phyloP scores from a whole-genome alignment of 2,797 vertebrate species.

The Loris lydekkerianus region DNA sequence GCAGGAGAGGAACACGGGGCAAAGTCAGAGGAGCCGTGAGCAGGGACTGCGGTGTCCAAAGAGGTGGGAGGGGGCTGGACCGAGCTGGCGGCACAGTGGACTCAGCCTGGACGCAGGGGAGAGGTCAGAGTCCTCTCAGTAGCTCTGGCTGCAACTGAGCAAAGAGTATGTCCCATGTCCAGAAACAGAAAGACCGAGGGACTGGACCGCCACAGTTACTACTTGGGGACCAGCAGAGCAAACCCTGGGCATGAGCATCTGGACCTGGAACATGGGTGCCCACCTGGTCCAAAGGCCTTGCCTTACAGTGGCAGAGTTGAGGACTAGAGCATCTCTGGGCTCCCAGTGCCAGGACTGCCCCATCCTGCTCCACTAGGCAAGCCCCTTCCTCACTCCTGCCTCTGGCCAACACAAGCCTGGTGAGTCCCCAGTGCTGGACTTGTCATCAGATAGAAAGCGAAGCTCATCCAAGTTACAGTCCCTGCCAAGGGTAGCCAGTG shows the following conservation, averaged over 20 bases:
- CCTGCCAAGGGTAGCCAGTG: neutral
- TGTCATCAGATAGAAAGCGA: neutral
- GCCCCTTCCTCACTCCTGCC: neutral
- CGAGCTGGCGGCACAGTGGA: too few relatives aligned
- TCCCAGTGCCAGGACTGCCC: neutral
- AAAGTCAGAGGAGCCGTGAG: too few relatives aligned
- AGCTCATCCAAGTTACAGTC: neutral
- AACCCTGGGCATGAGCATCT: neutral
- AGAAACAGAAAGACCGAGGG: neutral
- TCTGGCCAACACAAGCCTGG: neutral
- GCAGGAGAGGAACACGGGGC: neutral
- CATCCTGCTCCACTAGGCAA: accelerated
- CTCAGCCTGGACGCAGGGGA: neutral
- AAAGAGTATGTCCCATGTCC: neutral
- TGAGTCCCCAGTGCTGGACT: neutral
- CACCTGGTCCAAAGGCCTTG: neutral
- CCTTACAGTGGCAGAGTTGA: neutral
- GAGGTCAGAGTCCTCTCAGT: accelerated
- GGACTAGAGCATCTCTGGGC: neutral
- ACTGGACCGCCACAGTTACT: neutral
- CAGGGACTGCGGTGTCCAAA: neutral
- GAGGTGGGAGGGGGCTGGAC: neutral
- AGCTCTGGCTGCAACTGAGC: neutral
- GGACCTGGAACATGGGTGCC: accelerated
- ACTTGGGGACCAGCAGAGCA: too few relatives aligned